These are phyloP conservation scores for Tipula helvola DNA, from an alignment of 2,888 invertebrate genomes.

Conservation along the genomic window DNA sequence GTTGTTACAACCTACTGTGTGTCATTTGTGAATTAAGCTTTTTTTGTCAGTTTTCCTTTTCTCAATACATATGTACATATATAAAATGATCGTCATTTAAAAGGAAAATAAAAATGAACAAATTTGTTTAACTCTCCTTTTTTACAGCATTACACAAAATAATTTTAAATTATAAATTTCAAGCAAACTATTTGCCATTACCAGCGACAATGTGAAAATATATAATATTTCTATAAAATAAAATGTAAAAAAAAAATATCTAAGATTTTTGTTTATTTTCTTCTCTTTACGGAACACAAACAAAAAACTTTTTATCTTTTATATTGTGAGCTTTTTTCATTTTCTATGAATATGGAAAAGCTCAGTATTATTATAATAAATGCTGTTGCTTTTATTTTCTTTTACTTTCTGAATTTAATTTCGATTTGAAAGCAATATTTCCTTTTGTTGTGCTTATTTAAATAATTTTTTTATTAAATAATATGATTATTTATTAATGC, in stretches of 20 bases:
- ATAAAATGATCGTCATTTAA: neutral
- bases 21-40: neutral
- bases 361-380: neutral
- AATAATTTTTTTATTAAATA: neutral
- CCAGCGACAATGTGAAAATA: neutral
- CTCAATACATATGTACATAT: neutral
- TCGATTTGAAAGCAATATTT: neutral
- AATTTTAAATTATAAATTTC: neutral
- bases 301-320: neutral
- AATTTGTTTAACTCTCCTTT: neutral
- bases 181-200: neutral
- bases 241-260: neutral
- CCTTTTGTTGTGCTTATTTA: neutral
- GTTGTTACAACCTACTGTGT: neutral
- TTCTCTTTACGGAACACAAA: neutral
- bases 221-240: neutral
- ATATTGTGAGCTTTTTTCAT: neutral
- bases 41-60: neutral
- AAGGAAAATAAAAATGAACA: neutral
- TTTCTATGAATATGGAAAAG: neutral
- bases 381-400: neutral
- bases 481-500: neutral
- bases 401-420: neutral
- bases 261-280: neutral
- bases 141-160: neutral